A percentile compares a stretch with the other conserved stretches of the same genome.
Evolutionary conservation across 1,140 invertebrate species (phyloP).

Genomic region (Diabrotica undecimpunctata): DNA sequence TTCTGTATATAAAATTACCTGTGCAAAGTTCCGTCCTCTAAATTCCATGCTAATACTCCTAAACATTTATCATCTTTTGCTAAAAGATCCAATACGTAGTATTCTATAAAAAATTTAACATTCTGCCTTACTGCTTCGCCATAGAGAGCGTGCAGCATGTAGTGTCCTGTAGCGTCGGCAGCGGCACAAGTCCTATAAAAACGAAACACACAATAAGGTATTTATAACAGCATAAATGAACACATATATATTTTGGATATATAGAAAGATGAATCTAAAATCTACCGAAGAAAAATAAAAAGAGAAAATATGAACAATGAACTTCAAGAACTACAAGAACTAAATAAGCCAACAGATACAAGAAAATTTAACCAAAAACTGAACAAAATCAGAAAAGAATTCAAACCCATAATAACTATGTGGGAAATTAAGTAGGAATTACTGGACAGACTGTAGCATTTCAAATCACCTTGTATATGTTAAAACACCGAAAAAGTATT

Average conservation of each 20-base stretch:
- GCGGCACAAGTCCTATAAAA: constrained; percentile 41
- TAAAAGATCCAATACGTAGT: constrained; percentile 77
- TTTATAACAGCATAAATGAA: not conserved
- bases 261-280: too few relatives aligned
- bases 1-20: constrained; percentile 51
- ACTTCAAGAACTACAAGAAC: too few relatives aligned
- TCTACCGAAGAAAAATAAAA: too few relatives aligned
- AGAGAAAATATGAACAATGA: too few relatives aligned
- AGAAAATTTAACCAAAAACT: too few relatives aligned
- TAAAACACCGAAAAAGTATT: too few relatives aligned
- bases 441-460: too few relatives aligned
- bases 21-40: constrained; percentile 81
- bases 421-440: too few relatives aligned
- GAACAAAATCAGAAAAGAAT: too few relatives aligned
- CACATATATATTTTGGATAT: not conserved
- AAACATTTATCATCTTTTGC: constrained; percentile 69
- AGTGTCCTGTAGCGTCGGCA: constrained; percentile 67
- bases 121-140: constrained; percentile 74
- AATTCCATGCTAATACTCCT: constrained; percentile 70
- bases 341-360: too few relatives aligned
- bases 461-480: too few relatives aligned
- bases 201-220: not conserved
- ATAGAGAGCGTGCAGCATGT: constrained; percentile 79
- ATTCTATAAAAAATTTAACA: constrained; percentile 81
- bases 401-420: too few relatives aligned